Evolutionary conservation across 2,113 vertebrate genomes (phyloP).

Genomic region (Calypte anna): DNA sequence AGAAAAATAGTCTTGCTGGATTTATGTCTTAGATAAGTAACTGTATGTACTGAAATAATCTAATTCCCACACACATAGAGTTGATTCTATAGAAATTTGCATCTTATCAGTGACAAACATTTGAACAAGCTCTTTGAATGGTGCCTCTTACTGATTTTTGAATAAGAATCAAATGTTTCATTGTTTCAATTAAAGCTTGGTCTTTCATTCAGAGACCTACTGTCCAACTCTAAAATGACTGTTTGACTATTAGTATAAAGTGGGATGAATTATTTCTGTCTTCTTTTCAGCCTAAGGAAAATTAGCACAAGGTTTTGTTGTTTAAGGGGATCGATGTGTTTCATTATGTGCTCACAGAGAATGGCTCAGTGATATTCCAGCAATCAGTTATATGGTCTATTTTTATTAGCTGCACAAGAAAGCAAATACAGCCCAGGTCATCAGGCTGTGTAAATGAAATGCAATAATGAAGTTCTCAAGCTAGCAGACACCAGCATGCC

Average conservation of each 20-base stretch:
- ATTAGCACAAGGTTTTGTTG: not conserved
- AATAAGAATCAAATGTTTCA: slow-evolving; percentile 31
- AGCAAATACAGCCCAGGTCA: slow-evolving; percentile 31
- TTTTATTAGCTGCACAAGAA: slow-evolving; percentile 43
- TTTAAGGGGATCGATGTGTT: not conserved
- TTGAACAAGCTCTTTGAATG: not conserved
- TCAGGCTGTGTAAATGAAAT: slow-evolving; percentile 40
- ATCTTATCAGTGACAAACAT: slow-evolving; percentile 38
- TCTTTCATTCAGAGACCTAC: slow-evolving; percentile 26
- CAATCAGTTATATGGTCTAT: not conserved
- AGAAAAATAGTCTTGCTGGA: not conserved
- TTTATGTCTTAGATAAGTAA: slow-evolving; percentile 43
- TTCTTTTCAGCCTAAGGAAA: slow-evolving; percentile 30
- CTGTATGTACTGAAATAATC: slow-evolving; percentile 32
- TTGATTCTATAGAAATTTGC: slow-evolving; percentile 30
- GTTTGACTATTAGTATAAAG: slow-evolving; percentile 22
- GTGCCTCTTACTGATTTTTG: not conserved
- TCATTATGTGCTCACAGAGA: slow-evolving; percentile 1
- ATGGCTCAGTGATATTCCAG: not conserved
- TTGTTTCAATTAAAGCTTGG: slow-evolving; percentile 31
- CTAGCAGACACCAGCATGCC: not conserved
- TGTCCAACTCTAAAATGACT: slow-evolving; percentile 28
- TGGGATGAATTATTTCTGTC: slow-evolving; percentile 9
- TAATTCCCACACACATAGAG: slow-evolving; percentile 28
- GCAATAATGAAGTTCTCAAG: slow-evolving; percentile 29